phyloP scores from a whole-genome alignment of 2,113 vertebrate species.

The Rhipidura dahli region DNA sequence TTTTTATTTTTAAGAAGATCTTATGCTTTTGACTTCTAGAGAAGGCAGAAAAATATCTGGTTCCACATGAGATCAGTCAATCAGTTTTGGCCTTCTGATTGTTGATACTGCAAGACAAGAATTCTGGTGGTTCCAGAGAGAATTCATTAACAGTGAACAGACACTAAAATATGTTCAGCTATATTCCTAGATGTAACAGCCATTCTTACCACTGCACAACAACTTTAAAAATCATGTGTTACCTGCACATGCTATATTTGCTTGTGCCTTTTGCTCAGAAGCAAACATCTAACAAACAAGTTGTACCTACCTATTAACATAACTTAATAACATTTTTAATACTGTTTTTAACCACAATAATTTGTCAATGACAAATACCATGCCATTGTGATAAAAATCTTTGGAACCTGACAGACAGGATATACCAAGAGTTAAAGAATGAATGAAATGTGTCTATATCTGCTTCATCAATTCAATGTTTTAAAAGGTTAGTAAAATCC shows the following conservation, averaged over 20 bases:
- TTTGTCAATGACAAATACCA: neutral
- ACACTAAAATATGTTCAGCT: neutral
- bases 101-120: neutral
- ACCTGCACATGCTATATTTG: fast-evolving
- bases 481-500: neutral
- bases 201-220: neutral
- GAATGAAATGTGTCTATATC: neutral
- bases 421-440: neutral
- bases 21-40: neutral
- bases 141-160: neutral
- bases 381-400: neutral
- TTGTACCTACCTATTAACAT: neutral
- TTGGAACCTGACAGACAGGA: neutral
- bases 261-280: neutral
- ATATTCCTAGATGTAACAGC: neutral
- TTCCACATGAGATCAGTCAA: neutral
- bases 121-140: neutral
- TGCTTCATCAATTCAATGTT: neutral
- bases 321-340: neutral
- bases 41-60: neutral
- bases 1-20: neutral
- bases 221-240: neutral
- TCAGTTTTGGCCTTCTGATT: neutral
- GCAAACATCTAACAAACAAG: neutral
- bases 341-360: neutral